Evolutionary conservation across 2,888 invertebrate species (phyloP).

Genomic region (Tenthredo distinguenda): DNA sequence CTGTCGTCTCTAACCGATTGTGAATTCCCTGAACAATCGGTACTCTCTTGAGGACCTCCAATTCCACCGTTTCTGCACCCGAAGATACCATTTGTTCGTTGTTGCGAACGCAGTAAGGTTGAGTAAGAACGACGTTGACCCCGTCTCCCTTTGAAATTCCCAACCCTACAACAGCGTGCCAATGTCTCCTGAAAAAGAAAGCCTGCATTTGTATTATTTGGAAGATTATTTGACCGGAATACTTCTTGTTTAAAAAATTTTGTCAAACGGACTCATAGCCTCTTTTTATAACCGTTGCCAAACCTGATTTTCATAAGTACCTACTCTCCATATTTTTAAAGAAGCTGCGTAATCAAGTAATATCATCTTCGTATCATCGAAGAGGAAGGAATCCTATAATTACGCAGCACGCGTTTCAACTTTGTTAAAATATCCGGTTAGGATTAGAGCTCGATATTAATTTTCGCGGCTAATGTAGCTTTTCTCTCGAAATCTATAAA

Average conservation of each 20-base stretch:
- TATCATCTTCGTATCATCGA: too few relatives aligned
- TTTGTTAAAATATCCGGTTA: background rate
- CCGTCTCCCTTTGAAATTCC: slow-evolving; percentile 62
- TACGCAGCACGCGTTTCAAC: background rate
- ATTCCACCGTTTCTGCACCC: slow-evolving; percentile 74
- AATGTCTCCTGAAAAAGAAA: slow-evolving; percentile 82
- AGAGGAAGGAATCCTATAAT: too few relatives aligned
- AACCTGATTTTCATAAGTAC: too few relatives aligned
- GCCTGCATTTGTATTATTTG: slow-evolving; percentile 70
- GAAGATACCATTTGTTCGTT: slow-evolving; percentile 78
- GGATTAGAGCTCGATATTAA: background rate
- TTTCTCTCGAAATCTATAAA: too few relatives aligned
- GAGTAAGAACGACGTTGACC: slow-evolving; percentile 82
- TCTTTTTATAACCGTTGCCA: background rate
- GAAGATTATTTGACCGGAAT: background rate
- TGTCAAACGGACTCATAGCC: background rate
- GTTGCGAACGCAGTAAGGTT: slow-evolving; percentile 80
- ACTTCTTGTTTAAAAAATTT: background rate
- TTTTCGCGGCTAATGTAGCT: background rate
- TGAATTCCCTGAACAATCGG: slow-evolving; percentile 71
- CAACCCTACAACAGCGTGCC: slow-evolving; percentile 77
- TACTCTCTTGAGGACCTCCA: slow-evolving; percentile 67
- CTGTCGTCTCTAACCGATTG: slow-evolving; percentile 63
- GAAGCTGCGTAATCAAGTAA: too few relatives aligned
- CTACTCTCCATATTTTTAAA: too few relatives aligned